Evolutionary conservation across 1,140 invertebrate genomes (phyloP), one percentile per base, ranked within the genome.

Genomic region (Penaeus indicus): DNA sequence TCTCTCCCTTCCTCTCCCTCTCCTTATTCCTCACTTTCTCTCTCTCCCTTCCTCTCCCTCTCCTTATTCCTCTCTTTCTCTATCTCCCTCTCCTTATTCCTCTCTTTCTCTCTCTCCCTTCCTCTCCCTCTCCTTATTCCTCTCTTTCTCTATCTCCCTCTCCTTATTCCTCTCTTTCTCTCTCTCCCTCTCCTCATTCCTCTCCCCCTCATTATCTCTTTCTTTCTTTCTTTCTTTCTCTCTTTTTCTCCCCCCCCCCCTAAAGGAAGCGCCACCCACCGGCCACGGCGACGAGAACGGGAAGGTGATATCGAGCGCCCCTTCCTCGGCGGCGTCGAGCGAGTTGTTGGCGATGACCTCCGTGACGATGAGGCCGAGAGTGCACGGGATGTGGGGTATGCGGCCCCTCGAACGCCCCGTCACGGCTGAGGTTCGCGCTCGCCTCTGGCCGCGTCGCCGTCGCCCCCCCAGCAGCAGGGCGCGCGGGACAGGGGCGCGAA

Each of bases 351-450:
- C 83, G 60, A 90, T 83, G 42, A 90, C 90, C 19, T 77, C 86
- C 27, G 90, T 90, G 63, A 90, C 90, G 62, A 90, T 78, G 64
- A 90, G 84, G 18, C 90, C 90, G 42, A 89, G 67, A 16, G 90
- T 82, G 78, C 90, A 90, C 4, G 90, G 89, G 22, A 81, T 69
- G 21, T 90, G 64, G 7, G 78, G 84, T 8, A 61, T 42, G 0
- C 54, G 62, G 22, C 69, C 77, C 27, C 47, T 10, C 3, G n/a
- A 25, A 10, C 22, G 22, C 60, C 62, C 47, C 77, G 42, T 67
- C 64, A n/a, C 38, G 0, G 60, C 21, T 10, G 78, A 38, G 60
- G 21, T 32, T n/a, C 84, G 25, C 38, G 63, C 63, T 22, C 32
- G 38, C 16, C 84, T 72, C 27, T 32, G 18, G 8, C 88, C 25